Evolutionary conservation across 2,113 vertebrate genomes (phyloP), one percentile per base, ranked within the genome.

Genomic region (Phodopus roborovskii): DNA sequence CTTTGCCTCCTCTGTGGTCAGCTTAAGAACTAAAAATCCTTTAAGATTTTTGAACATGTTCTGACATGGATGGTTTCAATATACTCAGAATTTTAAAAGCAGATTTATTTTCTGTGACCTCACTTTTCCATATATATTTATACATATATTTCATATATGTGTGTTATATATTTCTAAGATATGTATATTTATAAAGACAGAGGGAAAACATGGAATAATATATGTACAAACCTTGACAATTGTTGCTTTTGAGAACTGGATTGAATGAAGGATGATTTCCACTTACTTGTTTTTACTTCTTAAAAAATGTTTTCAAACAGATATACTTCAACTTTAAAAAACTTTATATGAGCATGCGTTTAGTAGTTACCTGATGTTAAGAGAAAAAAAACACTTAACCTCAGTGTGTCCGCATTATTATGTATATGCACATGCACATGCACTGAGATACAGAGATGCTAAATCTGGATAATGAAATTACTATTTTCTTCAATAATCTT

Each of bases 11-110:
- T 62, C 90, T 92, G 92, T 15, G 86, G 83, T 33, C 42, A 88
- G 91, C 82, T 92, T 90, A 87, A 94, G 78, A 88, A 87, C 53
- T 82, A 91, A 95, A 93, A 92, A 58, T 28, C 1, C 1, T 53
- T 91, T 62, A 26, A 53, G 39, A 42, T 82, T 56, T 85, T 17
- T 86, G 28, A 77, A 50, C 78, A 5, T 92, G 73, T 85, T 89
- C 62, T 68, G 87, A 96, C 68, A 39, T 70, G 89, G 22, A 62
- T 78, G 42, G 88, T 82, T 60, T 75, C 19, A 73, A 60, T 89
- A 30, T 62, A 71, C 58, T 90, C 53, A 87, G n/a, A 93, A 73
- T 68, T 48, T 71, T 77, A 73, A 90, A 75, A 33, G 22, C 45
- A 92, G 50, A 26, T 74, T 94, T 95, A 39, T 86, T 77, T 90